Evolutionary conservation across 2,113 vertebrate genomes (phyloP).

Genomic region (Nycticryphes semicollaris): DNA sequence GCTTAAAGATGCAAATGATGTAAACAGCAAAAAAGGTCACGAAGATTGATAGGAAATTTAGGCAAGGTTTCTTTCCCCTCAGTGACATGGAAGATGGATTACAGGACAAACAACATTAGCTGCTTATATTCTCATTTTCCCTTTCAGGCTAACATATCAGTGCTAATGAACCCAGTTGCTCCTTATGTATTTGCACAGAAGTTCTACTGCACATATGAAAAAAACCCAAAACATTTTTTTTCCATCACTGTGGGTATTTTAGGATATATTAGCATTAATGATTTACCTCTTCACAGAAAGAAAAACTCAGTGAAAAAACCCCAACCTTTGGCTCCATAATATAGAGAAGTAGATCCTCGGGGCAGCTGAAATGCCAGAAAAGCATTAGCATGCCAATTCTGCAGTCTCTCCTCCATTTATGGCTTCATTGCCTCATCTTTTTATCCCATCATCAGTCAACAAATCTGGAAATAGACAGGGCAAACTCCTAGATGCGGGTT

Average conservation of each 20-base stretch:
- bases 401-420: not conserved
- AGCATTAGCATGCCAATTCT: not conserved
- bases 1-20: constrained; percentile 33
- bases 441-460: constrained; percentile 1
- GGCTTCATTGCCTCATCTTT: not conserved
- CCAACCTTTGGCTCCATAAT: not conserved
- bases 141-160: constrained; percentile 32
- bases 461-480: constrained; percentile 18
- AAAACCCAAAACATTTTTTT: not conserved
- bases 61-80: constrained; percentile 17
- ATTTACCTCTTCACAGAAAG: not conserved
- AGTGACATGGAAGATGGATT: constrained; percentile 56
- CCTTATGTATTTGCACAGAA: not conserved
- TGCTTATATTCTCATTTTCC: constrained; percentile 11
- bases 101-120: constrained; percentile 43
- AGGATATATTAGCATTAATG: not conserved
- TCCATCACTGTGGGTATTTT: not conserved
- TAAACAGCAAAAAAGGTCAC: constrained; percentile 12
- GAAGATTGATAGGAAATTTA: constrained; percentile 50
- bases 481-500: not conserved
- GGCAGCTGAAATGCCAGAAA: constrained; percentile 1
- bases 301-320: not conserved
- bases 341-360: not conserved
- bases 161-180: constrained; percentile 38
- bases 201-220: not conserved